Conservation (phyloP, 2,797 vertebrate genomes). For the Gymnocypris eckloni region DNA sequence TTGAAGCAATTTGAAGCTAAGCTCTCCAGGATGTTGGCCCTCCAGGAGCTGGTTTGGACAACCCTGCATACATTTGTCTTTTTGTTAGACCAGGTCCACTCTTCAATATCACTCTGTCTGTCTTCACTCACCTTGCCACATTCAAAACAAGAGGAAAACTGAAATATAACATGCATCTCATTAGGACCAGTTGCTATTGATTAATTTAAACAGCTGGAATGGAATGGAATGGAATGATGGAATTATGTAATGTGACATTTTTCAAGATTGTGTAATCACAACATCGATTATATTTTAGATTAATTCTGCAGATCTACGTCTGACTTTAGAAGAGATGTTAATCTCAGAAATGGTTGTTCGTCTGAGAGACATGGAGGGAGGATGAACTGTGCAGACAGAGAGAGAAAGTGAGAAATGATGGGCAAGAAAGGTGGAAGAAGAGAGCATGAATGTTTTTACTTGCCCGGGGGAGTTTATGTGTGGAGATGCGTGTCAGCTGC, state of each 20-base stretch:
- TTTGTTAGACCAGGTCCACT: background rate
- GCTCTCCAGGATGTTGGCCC: background rate
- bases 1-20: background rate
- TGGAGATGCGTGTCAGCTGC: constrained; percentile 14
- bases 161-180: background rate
- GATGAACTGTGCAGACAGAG: background rate
- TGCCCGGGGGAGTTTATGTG: background rate
- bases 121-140: background rate
- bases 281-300: background rate
- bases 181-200: background rate
- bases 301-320: background rate
- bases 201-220: background rate
- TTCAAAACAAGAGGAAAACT: background rate
- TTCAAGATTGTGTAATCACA: background rate
- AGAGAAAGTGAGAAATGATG: background rate
- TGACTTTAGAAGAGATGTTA: background rate
- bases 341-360: background rate
- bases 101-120: background rate
- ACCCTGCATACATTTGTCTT: background rate
- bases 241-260: background rate
- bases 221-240: too few species aligned
- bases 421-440: constrained; percentile 8
- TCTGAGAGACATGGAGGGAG: background rate
- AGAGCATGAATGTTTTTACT: background rate
- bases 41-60: background rate